These are phyloP conservation scores for Cossypha polioptera DNA, from an alignment of 2,797 vertebrate genomes.

Conservation along the genomic window DNA sequence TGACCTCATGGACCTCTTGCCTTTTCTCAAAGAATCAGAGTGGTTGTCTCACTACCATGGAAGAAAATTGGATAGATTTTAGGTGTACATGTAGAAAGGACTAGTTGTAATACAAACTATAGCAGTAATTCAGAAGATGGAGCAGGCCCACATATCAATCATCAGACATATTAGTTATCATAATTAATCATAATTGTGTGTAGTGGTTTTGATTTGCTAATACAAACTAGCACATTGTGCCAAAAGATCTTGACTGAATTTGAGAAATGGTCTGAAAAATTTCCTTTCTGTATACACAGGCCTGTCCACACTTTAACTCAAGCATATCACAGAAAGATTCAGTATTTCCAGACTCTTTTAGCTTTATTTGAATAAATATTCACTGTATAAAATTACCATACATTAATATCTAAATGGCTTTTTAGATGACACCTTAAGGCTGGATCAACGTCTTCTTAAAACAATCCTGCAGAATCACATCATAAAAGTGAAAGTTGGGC, in stretches of 20 bases:
- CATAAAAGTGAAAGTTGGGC: conserved; percentile 87
- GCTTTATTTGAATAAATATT: not conserved
- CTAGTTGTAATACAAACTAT: not conserved
- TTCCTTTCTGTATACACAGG: not conserved
- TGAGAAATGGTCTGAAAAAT: not conserved
- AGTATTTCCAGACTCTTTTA: not conserved
- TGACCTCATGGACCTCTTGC: not conserved
- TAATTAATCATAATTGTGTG: not conserved
- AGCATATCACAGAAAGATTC: not conserved
- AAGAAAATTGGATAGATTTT: not conserved
- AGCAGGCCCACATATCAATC: not conserved
- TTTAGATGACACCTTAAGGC: conserved; percentile 87
- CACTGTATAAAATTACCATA: not conserved
- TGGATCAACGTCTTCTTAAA: conserved; percentile 87
- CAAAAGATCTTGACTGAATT: not conserved
- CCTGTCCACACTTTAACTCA: not conserved
- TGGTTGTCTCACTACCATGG: not conserved
- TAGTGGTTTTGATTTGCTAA: no score
- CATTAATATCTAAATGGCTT: not conserved
- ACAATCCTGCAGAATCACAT: conserved; percentile 92
- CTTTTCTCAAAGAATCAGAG: not conserved
- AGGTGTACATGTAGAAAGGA: not conserved
- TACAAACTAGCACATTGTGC: not conserved
- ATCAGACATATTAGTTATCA: not conserved
- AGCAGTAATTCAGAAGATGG: not conserved